phyloP scores from a whole-genome alignment of 2,113 vertebrate genomes.

The Spilogale gracilis region DNA sequence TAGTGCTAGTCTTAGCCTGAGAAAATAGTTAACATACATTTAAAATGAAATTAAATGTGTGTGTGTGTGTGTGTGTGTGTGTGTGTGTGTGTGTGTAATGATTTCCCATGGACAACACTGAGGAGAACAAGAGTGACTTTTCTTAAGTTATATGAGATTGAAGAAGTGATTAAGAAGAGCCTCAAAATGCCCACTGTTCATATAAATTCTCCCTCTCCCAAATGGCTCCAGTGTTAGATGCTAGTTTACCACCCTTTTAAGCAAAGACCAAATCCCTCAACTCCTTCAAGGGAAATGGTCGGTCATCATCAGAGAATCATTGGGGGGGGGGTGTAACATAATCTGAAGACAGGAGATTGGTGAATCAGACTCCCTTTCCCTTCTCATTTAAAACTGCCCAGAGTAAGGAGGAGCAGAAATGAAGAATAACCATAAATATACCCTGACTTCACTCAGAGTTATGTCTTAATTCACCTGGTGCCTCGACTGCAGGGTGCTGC shows the following conservation, averaged over 20 bases:
- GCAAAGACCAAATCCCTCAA: not conserved
- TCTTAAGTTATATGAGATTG: not conserved
- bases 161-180: not conserved
- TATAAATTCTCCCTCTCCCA: not conserved
- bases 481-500: rapidly evolving
- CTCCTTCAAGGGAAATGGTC: not conserved
- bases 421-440: not conserved
- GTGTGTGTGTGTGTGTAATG: not conserved
- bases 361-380: not conserved
- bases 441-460: not conserved
- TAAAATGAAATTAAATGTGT: constrained; percentile 5
- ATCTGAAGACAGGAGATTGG: not conserved
- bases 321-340: not conserved
- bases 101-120: not conserved
- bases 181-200: not conserved
- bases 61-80: not conserved
- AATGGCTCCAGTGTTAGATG: not conserved
- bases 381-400: not conserved
- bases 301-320: not conserved
- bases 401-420: not conserved
- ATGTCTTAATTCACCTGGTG: not conserved
- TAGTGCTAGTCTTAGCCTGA: not conserved
- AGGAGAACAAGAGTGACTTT: not conserved
- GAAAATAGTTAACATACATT: constrained; percentile 20
- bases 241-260: not conserved